Evolutionary conservation across 2,113 vertebrate species (phyloP).

Genomic region (Delphinapterus leucas): DNA sequence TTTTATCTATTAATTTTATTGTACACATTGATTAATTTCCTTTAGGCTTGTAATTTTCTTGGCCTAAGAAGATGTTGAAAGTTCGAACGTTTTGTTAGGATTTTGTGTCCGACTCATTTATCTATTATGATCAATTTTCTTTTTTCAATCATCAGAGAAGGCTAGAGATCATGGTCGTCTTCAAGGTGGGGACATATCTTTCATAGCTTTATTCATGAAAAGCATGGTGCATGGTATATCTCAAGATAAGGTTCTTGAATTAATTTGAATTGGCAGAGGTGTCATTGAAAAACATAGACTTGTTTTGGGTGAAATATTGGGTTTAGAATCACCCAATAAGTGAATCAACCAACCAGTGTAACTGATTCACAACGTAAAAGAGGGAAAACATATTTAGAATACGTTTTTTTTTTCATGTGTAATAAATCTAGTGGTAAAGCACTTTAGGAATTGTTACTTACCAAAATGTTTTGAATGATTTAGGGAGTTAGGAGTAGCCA

Average conservation of each 20-base stretch:
- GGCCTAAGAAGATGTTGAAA: neutral
- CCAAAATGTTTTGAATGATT: slow-evolving; percentile 33
- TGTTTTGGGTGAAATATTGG: neutral
- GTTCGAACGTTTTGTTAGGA: neutral
- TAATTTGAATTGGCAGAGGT: neutral
- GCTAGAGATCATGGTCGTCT: neutral
- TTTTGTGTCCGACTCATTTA: neutral
- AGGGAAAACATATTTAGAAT: neutral
- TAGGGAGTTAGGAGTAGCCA: neutral
- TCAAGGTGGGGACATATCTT: neutral
- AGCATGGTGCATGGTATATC: neutral
- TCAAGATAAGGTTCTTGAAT: neutral
- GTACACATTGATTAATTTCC: neutral
- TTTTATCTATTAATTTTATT: slow-evolving; percentile 25
- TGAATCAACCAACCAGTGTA: neutral
- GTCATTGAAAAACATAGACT: neutral
- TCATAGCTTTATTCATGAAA: neutral
- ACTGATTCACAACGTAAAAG: slow-evolving; percentile 2
- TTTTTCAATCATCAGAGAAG: neutral
- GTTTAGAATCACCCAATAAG: neutral
- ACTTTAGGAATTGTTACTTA: neutral
- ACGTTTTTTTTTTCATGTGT: neutral
- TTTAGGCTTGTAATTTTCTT: neutral
- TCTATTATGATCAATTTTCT: neutral
- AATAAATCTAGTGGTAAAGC: neutral